phyloP scores from a whole-genome alignment of 2,113 vertebrate species.

The Tragelaphus scriptus region DNA sequence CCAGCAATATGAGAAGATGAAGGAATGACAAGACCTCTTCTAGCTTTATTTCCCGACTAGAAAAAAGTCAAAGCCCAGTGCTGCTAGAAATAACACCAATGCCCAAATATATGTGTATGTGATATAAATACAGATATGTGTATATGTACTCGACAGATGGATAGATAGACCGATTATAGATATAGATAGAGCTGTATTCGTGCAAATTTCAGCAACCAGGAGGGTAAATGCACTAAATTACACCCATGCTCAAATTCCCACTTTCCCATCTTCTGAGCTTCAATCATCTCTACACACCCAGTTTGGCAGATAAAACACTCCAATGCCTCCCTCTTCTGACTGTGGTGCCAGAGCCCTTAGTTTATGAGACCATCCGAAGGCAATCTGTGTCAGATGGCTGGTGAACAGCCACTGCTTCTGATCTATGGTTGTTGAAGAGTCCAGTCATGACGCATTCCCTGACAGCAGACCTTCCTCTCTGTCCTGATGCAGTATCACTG shows the following conservation, averaged over 20 bases:
- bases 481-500: neutral
- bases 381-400: neutral
- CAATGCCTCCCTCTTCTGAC: neutral
- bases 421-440: neutral
- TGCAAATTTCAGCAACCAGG: neutral
- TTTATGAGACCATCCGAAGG: neutral
- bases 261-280: neutral
- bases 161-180: neutral
- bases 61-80: neutral
- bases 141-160: neutral
- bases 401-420: neutral
- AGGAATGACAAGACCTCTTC: neutral
- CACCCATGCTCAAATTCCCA: neutral
- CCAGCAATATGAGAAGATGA: neutral
- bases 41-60: neutral
- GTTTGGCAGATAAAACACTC: neutral
- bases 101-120: neutral
- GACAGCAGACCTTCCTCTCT: neutral
- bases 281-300: neutral
- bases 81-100: neutral
- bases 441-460: fast-evolving
- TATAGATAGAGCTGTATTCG: neutral
- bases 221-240: neutral
- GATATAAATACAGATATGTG: neutral
- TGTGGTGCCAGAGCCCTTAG: neutral